These are phyloP conservation scores for Globia sparganii DNA, from an alignment of 2,888 invertebrate species.

Conservation along the genomic window DNA sequence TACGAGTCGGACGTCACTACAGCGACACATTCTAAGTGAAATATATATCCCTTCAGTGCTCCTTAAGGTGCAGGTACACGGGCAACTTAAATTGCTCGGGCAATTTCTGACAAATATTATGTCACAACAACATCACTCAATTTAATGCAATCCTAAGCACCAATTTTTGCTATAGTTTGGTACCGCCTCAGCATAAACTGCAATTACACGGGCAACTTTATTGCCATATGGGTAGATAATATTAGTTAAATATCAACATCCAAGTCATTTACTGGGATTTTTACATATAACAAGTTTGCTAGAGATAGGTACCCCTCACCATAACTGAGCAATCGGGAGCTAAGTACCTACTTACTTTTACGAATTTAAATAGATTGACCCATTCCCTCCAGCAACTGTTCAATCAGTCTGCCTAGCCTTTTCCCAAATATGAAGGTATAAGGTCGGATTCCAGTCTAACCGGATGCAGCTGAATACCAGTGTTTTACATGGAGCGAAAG, in stretches of 20 bases:
- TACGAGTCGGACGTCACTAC: conserved; percentile 60
- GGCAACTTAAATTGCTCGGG: neutral
- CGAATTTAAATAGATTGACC: too few relatives aligned
- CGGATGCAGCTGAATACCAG: neutral
- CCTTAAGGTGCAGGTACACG: conserved; percentile 53
- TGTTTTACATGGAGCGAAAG: neutral
- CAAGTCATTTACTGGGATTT: neutral
- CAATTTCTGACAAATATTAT: too few relatives aligned
- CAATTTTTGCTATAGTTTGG: too few relatives aligned
- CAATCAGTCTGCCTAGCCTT: neutral
- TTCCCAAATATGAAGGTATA: neutral
- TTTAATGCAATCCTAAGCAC: too few relatives aligned
- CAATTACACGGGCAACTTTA: neutral
- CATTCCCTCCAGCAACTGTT: neutral
- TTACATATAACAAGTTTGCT: neutral
- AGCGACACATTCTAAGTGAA: conserved; percentile 61
- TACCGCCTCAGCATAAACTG: neutral
- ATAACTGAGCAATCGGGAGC: neutral
- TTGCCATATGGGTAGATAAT: too few relatives aligned
- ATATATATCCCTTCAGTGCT: conserved; percentile 70
- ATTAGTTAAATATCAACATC: neutral
- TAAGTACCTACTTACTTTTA: neutral
- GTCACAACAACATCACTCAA: too few relatives aligned
- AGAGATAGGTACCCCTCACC: neutral
- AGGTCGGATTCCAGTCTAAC: neutral